Base-by-base conservation (phyloP, 1,140 invertebrate species). In the Diuraphis noxia region DNA sequence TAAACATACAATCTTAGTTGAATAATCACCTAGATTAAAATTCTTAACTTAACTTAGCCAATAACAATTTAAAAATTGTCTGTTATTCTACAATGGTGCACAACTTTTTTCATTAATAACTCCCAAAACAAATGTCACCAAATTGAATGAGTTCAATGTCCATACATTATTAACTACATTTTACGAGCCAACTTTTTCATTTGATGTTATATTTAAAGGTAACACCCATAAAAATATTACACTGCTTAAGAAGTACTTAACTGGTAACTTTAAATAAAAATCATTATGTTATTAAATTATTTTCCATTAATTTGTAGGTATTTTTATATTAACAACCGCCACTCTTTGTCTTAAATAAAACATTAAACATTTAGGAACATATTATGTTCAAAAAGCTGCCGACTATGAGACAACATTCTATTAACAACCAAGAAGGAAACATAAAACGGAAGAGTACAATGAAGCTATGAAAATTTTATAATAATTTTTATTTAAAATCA, bases 401-500 rank as follows among this genome's bases (percentile, higher is more conserved):
- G 40, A 40, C 40, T 36, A 25, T 9, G 30, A 81, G 21, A n/a
- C 30, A 84, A 34, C 34, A 52, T 52, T 25, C 25, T 52, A 38
- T 52, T 86, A 6, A 86, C n/a, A 49, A 52, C 34, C 6, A 10
- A 86, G 25, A 52, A 86, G 43, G 43, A 86, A 36, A 38, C 46
- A 86, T 30, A 10, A 86, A 38, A 86, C 43, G 8, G n/a, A 52
- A 52, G 43, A 52, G 43, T 86, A 49, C 7, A 79, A 81, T 38
- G 25, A 52, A 23, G 10, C 77, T 52, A 36, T 38, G 56, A 52
- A 49, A 82, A 91, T 91, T 49, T 49, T 91, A 90, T 81, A 72
- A 72, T 72, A 90, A 81, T 77, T 82, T 91, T 91, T 91, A 91
- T 91, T 91, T 91, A 82, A 82, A 82, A 91, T 91, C 77, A 91